Evolutionary conservation across 2,113 vertebrate genomes (phyloP).

Genomic region (Platysternon megacephalum): DNA sequence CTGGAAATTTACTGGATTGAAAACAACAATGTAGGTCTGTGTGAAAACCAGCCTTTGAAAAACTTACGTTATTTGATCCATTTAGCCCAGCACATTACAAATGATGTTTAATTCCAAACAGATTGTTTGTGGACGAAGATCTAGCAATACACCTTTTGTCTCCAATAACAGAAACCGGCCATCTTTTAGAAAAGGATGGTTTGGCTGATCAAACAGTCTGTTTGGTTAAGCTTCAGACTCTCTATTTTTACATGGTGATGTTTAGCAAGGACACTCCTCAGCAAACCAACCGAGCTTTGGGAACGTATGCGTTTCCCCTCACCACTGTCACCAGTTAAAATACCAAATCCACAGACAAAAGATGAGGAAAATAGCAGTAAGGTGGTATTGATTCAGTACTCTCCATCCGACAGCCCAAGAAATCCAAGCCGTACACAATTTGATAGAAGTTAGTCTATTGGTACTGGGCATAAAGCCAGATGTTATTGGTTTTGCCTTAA

Average conservation of each 20-base stretch:
- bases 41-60: not conserved
- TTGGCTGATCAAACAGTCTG: constrained; percentile 54
- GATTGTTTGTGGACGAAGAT: not conserved
- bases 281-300: not conserved
- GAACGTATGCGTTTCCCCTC: not conserved
- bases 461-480: no score
- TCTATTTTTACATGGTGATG: not conserved
- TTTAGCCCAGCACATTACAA: not conserved
- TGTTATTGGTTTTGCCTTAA: not conserved
- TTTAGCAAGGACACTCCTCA: not conserved
- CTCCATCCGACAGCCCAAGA: not conserved
- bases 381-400: not conserved
- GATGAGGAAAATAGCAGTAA: not conserved
- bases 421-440: not conserved
- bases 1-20: not conserved
- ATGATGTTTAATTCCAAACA: not conserved
- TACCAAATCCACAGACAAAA: not conserved
- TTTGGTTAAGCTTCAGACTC: constrained; percentile 49
- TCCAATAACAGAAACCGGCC: not conserved
- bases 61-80: not conserved
- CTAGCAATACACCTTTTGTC: not conserved
- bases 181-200: constrained; percentile 17
- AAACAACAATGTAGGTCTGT: not conserved
- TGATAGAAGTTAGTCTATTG: not conserved
- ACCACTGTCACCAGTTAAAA: not conserved